Percentiles rank a stretch among this genome's conserved stretches.
These are phyloP conservation scores for Neosilurus hyrtlii DNA, from an alignment of 2,797 vertebrate species.

Conservation along the genomic window DNA sequence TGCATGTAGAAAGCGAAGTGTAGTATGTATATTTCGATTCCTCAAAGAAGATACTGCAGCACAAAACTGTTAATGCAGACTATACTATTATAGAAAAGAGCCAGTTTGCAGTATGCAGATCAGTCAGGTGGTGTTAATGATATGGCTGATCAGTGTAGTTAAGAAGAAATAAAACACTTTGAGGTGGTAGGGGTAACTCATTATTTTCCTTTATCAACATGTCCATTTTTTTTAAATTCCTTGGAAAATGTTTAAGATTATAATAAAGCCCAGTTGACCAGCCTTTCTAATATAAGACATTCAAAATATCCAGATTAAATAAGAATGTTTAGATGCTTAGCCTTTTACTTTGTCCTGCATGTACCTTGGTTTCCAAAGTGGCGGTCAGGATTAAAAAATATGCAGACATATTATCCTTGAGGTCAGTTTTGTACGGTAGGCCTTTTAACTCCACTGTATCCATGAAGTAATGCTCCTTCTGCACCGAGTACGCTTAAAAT, in stretches of 20 bases:
- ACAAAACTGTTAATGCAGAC: too few relatives aligned
- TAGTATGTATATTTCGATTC: too few relatives aligned
- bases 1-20: too few relatives aligned
- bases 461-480: constrained; percentile 78
- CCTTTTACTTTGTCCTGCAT: constrained; percentile 41
- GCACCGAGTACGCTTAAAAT: constrained; percentile 74
- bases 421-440: constrained; percentile 72
- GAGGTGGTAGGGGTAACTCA: too few relatives aligned
- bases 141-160: too few relatives aligned
- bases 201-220: too few relatives aligned
- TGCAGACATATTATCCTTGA: constrained; percentile 73
- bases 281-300: neutral
- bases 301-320: neutral
- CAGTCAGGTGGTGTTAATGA: too few relatives aligned
- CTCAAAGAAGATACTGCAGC: too few relatives aligned
- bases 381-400: constrained; percentile 78
- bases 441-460: constrained; percentile 84
- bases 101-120: too few relatives aligned
- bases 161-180: too few relatives aligned
- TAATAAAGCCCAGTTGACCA: neutral
- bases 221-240: neutral
- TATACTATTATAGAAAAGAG: too few relatives aligned
- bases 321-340: neutral
- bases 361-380: constrained; percentile 80
- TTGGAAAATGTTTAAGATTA: neutral